Evolutionary conservation across 2,113 vertebrate genomes (phyloP).

Genomic region (Aspiorhynchus laticeps): DNA sequence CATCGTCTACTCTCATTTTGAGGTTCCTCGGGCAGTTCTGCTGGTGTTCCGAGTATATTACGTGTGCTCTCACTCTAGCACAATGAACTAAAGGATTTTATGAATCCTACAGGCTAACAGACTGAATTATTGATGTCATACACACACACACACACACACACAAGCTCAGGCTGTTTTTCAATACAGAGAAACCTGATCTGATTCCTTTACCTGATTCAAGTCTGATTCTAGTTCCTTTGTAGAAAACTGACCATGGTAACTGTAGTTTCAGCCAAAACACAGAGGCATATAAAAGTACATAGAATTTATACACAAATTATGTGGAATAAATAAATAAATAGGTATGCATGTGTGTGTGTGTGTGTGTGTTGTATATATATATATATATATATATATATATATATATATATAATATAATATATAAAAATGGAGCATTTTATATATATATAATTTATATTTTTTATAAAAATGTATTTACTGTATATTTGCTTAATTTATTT

Average conservation of each 20-base stretch:
- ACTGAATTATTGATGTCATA: constrained; percentile 41
- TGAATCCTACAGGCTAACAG: constrained; percentile 44
- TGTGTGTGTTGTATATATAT: background rate
- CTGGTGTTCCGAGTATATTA: constrained; percentile 43
- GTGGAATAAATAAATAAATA: no score
- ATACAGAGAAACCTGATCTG: constrained; percentile 7
- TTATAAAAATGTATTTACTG: no score
- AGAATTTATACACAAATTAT: background rate
- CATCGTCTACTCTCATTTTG: background rate
- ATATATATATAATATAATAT: background rate
- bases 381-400: background rate
- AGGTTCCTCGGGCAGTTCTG: constrained; percentile 34
- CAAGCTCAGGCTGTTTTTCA: background rate
- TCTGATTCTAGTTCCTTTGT: background rate
- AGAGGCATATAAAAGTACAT: background rate
- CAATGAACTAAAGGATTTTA: constrained; percentile 41
- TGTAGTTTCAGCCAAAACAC: background rate
- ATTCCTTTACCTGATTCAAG: constrained; percentile 3
- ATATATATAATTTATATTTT: no score
- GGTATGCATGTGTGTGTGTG: no score
- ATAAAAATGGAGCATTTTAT: no score
- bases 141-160: constrained; percentile 8
- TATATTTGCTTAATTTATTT: no score
- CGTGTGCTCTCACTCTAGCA: background rate
- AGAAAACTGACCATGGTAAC: background rate